Percentiles rank a stretch among this genome's conserved stretches.
Evolutionary conservation across 2,797 vertebrate genomes (phyloP).

Genomic region (Arnoldichthys spilopterus): DNA sequence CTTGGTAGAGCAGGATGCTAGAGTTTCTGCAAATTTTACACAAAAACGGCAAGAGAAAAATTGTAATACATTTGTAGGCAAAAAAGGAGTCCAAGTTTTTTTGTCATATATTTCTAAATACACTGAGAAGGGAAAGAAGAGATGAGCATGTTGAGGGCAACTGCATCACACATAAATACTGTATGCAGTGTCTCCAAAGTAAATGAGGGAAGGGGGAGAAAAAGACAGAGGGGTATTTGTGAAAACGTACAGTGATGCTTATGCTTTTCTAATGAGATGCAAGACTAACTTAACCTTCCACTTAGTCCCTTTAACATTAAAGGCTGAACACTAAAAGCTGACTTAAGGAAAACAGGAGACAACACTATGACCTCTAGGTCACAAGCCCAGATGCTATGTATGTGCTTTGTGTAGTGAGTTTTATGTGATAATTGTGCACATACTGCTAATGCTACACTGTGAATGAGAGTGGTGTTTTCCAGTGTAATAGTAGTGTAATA

Average conservation of each 20-base stretch:
- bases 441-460: background rate
- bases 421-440: background rate
- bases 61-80: conserved; percentile 97
- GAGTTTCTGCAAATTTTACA: conserved; percentile 99
- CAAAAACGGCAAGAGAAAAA: conserved; percentile 99
- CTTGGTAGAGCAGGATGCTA: conserved; percentile 99
- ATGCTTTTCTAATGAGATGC: conserved; percentile 5
- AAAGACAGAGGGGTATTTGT: conserved; percentile 23
- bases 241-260: conserved; percentile 9
- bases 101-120: conserved; percentile 77
- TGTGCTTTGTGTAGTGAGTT: background rate
- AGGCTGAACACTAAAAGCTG: background rate
- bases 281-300: background rate
- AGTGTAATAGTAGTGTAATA: background rate
- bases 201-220: conserved; percentile 57
- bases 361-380: conserved; percentile 3
- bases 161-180: conserved; percentile 63
- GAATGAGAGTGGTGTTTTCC: conserved; percentile 4
- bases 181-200: conserved; percentile 49
- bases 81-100: conserved; percentile 88
- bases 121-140: conserved; percentile 65
- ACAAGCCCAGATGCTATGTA: background rate
- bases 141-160: conserved; percentile 55
- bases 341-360: background rate
- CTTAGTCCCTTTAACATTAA: background rate